Evolutionary conservation across 2,113 vertebrate genomes (phyloP).

Genomic region (Alethe castanea): DNA sequence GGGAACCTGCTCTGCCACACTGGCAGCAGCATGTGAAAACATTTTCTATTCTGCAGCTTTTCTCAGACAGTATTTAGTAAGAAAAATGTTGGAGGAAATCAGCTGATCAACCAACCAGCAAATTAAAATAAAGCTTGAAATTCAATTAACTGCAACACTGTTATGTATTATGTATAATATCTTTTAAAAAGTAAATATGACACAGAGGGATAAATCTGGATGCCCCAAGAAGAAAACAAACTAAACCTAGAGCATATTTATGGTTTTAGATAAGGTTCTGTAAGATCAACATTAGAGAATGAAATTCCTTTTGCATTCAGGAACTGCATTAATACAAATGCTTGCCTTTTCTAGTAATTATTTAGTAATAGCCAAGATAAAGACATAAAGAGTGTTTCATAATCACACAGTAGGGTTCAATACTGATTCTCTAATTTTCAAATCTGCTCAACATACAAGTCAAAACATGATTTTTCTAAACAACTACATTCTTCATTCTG

Average conservation of each 20-base stretch:
- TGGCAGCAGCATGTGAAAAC: background rate
- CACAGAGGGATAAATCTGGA: conserved; percentile 47
- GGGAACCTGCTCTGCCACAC: background rate
- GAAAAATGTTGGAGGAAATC: conserved; percentile 29
- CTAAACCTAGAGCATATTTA: background rate
- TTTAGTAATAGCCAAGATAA: conserved; percentile 29
- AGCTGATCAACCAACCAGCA: conserved; percentile 28
- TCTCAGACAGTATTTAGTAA: background rate
- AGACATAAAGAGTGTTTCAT: background rate
- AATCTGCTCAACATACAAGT: conserved; percentile 1
- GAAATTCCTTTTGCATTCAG: background rate
- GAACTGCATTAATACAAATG: background rate
- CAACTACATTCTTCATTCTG: background rate
- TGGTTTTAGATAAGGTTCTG: conserved; percentile 16
- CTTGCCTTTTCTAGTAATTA: conserved; percentile 11
- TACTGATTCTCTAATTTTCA: conserved; percentile 2
- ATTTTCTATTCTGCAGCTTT: background rate
- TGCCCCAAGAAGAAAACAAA: conserved; percentile 37
- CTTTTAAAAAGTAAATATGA: conserved; percentile 61
- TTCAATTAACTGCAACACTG: conserved; percentile 56
- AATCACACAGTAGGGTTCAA: background rate
- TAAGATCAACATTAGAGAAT: background rate
- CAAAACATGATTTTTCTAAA: conserved; percentile 32
- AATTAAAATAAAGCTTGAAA: conserved; percentile 50
- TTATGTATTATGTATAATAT: conserved; percentile 56